Percentiles rank a stretch among this genome's conserved stretches.
Conservation (phyloP, 2,888 invertebrate species). For the Coelogynopora nodosa region DNA sequence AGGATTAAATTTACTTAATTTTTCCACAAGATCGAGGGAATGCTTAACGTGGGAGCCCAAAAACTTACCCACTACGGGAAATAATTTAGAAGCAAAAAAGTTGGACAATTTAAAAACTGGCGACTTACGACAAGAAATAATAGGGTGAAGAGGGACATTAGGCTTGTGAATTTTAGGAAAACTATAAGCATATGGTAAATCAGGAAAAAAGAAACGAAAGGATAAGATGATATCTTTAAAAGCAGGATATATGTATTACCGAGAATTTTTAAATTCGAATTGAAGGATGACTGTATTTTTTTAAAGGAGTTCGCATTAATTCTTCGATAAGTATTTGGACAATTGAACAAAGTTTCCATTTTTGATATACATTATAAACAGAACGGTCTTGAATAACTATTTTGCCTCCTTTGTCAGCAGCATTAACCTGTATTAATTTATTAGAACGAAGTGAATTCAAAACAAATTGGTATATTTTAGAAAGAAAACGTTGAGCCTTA, state of each 20-base stretch:
- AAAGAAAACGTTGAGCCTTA: not conserved
- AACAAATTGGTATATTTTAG: not conserved
- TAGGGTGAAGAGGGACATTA: no score
- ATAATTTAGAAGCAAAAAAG: not conserved
- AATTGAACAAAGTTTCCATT: not conserved
- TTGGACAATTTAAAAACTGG: not conserved
- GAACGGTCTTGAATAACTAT: not conserved
- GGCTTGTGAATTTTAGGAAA: not conserved
- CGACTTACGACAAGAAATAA: not conserved
- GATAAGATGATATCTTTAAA: not conserved
- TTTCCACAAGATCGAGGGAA: not conserved
- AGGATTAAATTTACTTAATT: not conserved
- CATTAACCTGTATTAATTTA: not conserved
- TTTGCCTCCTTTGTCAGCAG: not conserved
- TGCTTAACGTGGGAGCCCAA: not conserved
- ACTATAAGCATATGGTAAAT: not conserved
- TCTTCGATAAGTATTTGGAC: not conserved
- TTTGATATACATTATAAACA: not conserved
- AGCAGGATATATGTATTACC: not conserved
- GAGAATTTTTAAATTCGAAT: not conserved
- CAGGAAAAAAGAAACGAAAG: not conserved
- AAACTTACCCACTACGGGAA: not conserved
- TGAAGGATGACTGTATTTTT: not conserved
- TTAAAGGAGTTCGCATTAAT: not conserved
- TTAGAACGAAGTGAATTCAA: not conserved